Evolutionary conservation across 2,797 vertebrate genomes (phyloP).

Genomic region (Gadopsis bispinosus): DNA sequence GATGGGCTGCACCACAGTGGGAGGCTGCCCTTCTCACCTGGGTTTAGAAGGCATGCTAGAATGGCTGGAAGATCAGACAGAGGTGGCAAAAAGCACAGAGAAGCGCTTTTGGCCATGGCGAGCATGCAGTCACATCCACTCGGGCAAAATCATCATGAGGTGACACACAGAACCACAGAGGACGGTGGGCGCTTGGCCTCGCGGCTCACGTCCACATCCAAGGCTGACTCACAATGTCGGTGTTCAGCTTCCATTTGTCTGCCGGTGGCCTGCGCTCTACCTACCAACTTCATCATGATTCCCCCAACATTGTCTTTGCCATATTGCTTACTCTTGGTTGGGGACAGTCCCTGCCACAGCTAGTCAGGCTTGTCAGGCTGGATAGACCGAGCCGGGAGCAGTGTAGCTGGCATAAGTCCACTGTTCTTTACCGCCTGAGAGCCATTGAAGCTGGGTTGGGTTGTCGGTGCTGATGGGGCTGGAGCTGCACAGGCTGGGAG

Average conservation of each 20-base stretch:
- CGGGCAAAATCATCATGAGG: conserved; percentile 38
- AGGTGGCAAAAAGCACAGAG: conserved; percentile 57
- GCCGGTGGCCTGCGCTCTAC: conserved; percentile 42
- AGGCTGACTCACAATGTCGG: conserved; percentile 56
- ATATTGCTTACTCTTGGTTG: conserved; percentile 25
- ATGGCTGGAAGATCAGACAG: conserved; percentile 46
- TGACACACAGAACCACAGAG: conserved; percentile 58
- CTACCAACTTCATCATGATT: conserved; percentile 45
- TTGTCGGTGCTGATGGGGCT: conserved; percentile 27
- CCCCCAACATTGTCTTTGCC: conserved; percentile 43
- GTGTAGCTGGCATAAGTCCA: conserved; percentile 30
- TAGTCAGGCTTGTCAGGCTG: conserved; percentile 37
- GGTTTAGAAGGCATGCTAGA: conserved; percentile 25
- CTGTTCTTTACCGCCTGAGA: conserved; percentile 23
- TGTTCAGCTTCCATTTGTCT: conserved; percentile 61
- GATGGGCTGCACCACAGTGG: conserved; percentile 17
- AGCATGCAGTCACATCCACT: conserved; percentile 58
- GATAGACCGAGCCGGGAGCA: conserved; percentile 36
- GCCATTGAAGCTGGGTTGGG: conserved; percentile 16
- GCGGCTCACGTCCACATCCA: conserved; percentile 45
- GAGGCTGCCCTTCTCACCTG: conserved; percentile 45
- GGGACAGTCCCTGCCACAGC: conserved; percentile 41
- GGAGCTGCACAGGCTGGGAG: conserved; percentile 29
- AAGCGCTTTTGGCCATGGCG: conserved; percentile 32
- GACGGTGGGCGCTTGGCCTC: conserved; percentile 44